Conservation (phyloP, 2,113 vertebrate species). For the Aramus guarauna region DNA sequence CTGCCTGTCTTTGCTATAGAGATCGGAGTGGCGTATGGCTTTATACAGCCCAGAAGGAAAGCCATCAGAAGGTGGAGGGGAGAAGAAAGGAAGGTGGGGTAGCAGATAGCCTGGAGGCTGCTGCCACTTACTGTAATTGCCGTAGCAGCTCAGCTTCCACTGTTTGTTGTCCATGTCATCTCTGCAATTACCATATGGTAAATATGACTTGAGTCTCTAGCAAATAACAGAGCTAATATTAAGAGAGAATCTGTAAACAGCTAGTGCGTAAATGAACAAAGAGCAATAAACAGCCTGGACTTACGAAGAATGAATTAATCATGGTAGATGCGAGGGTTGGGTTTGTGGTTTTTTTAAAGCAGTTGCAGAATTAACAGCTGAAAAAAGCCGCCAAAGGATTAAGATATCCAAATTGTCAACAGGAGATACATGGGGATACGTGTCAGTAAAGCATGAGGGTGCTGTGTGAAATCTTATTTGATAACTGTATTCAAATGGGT, state of each 20-base stretch:
- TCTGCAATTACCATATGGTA: conserved; percentile 55
- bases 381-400: not conserved
- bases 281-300: conserved; percentile 35
- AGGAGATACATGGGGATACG: not conserved
- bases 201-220: conserved; percentile 49
- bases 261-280: conserved; percentile 40
- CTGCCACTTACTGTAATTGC: conserved; percentile 38
- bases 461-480: not conserved
- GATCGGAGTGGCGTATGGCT: not conserved
- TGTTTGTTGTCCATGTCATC: conserved; percentile 40
- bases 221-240: conserved; percentile 59
- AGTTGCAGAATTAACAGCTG: conserved; percentile 15
- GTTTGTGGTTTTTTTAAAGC: not conserved
- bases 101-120: not conserved
- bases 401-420: not conserved
- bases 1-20: not conserved
- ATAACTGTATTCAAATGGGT: conserved; percentile 41
- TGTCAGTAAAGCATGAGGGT: not conserved
- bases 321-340: not conserved
- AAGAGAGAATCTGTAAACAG: conserved; percentile 59
- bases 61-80: not conserved
- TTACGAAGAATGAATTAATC: conserved; percentile 51
- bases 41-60: not conserved
- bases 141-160: not conserved
- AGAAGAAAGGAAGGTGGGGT: not conserved